Percentiles rank a stretch among this genome's conserved stretches.
These are phyloP conservation scores for Raja brachyura DNA, from an alignment of 2,113 vertebrate species.

Conservation along the genomic window DNA sequence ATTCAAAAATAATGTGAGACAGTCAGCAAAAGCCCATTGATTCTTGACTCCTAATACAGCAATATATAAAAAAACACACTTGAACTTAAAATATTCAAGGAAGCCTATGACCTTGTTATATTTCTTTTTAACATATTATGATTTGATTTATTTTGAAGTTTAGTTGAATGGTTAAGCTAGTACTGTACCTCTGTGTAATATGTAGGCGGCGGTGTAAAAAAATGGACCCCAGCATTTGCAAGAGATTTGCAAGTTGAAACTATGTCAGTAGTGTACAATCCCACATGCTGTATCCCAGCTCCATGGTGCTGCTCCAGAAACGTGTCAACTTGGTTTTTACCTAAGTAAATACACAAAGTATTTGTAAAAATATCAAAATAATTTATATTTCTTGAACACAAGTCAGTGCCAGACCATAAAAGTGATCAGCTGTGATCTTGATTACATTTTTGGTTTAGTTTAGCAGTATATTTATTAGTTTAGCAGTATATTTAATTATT, in stretches of 20 bases:
- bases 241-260: slow-evolving; percentile 55
- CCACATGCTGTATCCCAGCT: slow-evolving; percentile 81
- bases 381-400: background rate
- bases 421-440: background rate
- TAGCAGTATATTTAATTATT: background rate
- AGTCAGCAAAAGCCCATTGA: background rate
- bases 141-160: background rate
- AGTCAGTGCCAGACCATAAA: background rate
- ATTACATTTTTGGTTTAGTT: background rate
- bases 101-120: background rate
- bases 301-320: slow-evolving; percentile 73
- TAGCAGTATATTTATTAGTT: background rate
- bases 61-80: background rate
- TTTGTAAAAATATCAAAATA: background rate
- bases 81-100: background rate
- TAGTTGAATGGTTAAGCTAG: background rate
- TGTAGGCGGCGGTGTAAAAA: slow-evolving; percentile 67
- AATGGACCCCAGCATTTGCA: slow-evolving; percentile 57
- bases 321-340: slow-evolving; percentile 74
- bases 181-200: slow-evolving; percentile 70
- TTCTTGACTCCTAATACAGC: background rate
- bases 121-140: background rate
- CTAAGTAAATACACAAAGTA: slow-evolving; percentile 44
- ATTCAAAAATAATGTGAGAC: background rate
- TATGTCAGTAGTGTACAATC: slow-evolving; percentile 70